A percentile compares a stretch with the other conserved stretches of the same genome.
These are phyloP conservation scores for Lemur catta DNA, from an alignment of 2,797 vertebrate species.

Conservation along the genomic window DNA sequence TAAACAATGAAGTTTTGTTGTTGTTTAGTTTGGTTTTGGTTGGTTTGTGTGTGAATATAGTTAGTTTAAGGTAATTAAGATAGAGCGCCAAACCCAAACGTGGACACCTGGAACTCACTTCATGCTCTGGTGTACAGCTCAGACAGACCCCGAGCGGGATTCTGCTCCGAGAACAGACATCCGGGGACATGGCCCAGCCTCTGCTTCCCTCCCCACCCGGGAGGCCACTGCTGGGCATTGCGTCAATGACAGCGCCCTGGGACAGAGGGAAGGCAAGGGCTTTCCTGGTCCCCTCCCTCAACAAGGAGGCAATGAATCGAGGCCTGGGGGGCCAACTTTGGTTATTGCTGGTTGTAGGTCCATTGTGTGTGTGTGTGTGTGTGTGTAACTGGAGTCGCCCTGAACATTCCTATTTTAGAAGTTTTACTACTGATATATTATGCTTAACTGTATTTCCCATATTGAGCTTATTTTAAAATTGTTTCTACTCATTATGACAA, in stretches of 20 bases:
- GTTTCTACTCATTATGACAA: not conserved
- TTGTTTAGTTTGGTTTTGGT: too few species aligned
- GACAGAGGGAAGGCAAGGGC: not conserved
- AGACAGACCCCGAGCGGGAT: not conserved
- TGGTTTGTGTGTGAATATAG: rapidly evolving
- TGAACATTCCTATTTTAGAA: not conserved
- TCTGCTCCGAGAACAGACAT: not conserved
- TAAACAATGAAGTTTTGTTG: not conserved
- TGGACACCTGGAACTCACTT: too few species aligned
- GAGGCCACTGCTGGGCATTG: too few species aligned
- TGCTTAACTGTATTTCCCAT: not conserved
- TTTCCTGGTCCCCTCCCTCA: not conserved
- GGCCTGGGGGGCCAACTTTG: rapidly evolving
- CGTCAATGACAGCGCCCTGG: not conserved
- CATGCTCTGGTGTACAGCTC: too few species aligned
- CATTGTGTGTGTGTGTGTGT: too few species aligned
- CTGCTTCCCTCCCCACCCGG: not conserved
- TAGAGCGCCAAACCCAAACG: not conserved
- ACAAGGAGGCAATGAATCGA: too few species aligned
- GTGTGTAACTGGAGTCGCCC: not conserved
- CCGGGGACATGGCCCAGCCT: too few species aligned
- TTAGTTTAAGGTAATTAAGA: not conserved
- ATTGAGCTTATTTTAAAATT: not conserved
- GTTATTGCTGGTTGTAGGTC: rapidly evolving
- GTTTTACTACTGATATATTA: too few species aligned